Conservation (phyloP, 2,888 invertebrate species). For the Bimastos eiseni region DNA sequence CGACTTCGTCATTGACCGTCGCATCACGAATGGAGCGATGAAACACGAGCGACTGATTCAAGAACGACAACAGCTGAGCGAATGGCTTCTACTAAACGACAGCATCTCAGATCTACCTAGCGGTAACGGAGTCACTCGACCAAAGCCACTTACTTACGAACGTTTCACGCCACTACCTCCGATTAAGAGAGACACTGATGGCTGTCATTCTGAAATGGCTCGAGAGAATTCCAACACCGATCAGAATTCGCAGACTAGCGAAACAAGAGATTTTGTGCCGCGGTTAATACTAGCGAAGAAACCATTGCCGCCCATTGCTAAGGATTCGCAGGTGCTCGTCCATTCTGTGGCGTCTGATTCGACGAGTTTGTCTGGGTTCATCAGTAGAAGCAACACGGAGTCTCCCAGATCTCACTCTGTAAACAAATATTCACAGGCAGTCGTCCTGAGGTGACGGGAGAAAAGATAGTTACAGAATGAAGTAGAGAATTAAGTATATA, state of each 20-base stretch:
- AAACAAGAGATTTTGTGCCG: not conserved
- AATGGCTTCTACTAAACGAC: not conserved
- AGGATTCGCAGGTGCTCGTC: not conserved
- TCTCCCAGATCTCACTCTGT: too few species aligned
- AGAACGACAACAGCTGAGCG: not conserved
- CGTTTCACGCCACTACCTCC: conserved; percentile 6
- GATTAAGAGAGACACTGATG: not conserved
- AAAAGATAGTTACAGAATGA: too few species aligned
- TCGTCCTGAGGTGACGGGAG: too few species aligned
- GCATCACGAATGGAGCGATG: not conserved
- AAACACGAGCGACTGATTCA: not conserved
- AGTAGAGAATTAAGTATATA: too few species aligned
- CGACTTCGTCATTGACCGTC: not conserved
- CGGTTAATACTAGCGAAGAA: not conserved
- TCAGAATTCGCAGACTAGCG: not conserved
- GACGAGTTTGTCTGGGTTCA: too few species aligned
- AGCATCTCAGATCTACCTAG: not conserved
- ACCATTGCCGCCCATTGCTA: not conserved
- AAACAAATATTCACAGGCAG: too few species aligned
- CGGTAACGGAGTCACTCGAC: not conserved
- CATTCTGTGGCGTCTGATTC: not conserved
- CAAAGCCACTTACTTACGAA: not conserved
- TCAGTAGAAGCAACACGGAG: too few species aligned
- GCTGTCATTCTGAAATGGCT: not conserved
- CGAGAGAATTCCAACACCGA: too few species aligned